Evolutionary conservation across 2,888 invertebrate genomes (phyloP).

Genomic region (Crossocerus cetratus): DNA sequence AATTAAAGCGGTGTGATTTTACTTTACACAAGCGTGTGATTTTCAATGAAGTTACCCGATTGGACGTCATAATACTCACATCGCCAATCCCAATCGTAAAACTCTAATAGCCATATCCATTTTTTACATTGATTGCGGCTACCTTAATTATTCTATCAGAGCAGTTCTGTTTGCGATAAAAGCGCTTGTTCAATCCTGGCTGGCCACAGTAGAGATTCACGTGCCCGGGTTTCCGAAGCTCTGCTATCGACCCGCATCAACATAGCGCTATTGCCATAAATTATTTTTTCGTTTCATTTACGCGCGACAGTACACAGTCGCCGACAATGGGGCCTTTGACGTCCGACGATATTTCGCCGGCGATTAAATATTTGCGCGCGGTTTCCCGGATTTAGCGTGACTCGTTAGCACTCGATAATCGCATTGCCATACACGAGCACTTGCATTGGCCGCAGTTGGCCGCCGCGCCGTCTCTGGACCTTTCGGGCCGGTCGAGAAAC

Average conservation of each 20-base stretch:
- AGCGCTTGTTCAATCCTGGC: no score
- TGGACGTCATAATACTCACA: slow-evolving; percentile 58
- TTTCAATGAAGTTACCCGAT: slow-evolving; percentile 62
- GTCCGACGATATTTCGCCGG: slow-evolving; percentile 7
- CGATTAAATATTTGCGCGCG: slow-evolving; percentile 31
- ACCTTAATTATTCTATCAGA: slow-evolving; percentile 61
- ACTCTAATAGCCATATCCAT: slow-evolving; percentile 52
- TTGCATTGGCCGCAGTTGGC: no score
- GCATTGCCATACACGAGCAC: slow-evolving; percentile 19
- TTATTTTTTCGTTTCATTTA: slow-evolving; percentile 41
- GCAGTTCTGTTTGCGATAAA: slow-evolving; percentile 54
- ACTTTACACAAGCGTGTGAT: no score
- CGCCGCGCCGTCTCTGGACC: background rate
- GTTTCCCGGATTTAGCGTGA: slow-evolving; percentile 4
- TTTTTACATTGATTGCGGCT: slow-evolving; percentile 58
- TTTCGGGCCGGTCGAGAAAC: background rate
- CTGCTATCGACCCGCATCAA: no score
- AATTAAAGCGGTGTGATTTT: no score
- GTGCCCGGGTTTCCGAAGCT: background rate
- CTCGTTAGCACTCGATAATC: slow-evolving; percentile 21
- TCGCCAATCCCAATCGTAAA: no score
- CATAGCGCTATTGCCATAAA: no score
- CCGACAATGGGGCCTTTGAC: background rate
- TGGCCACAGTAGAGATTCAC: slow-evolving; percentile 16
- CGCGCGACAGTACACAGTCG: slow-evolving; percentile 34